Evolutionary conservation across 2,888 invertebrate species (phyloP).

Genomic region (Blera fallax): DNA sequence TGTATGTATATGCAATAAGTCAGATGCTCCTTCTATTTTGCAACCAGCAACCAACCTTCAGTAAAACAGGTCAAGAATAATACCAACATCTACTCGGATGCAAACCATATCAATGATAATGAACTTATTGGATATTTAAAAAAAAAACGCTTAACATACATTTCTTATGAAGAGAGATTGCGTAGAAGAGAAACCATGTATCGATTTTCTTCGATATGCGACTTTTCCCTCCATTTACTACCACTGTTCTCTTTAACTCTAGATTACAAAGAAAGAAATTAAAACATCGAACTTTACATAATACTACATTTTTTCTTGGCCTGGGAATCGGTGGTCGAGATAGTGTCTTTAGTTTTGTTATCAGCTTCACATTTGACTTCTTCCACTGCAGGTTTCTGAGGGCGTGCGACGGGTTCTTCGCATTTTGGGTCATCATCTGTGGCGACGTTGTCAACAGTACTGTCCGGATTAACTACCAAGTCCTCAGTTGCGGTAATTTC

Average conservation of each 20-base stretch:
- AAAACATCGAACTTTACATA: conserved; percentile 44
- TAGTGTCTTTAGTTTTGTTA: conserved; percentile 47
- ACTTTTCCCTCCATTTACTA: not conserved
- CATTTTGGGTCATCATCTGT: conserved; percentile 8
- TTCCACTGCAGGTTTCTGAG: conserved; percentile 40
- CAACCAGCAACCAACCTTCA: not conserved
- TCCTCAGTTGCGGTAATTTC: conserved; percentile 74
- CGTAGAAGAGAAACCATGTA: not conserved
- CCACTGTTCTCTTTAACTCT: conserved; percentile 14
- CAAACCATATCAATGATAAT: not conserved
- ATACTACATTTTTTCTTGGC: conserved; percentile 62
- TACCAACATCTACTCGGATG: no score
- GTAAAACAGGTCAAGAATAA: not conserved
- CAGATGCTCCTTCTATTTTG: not conserved
- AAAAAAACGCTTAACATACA: conserved; percentile 37
- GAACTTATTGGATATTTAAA: not conserved
- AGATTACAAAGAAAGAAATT: conserved; percentile 25
- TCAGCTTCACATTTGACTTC: conserved; percentile 14
- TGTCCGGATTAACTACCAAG: conserved; percentile 74
- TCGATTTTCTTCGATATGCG: conserved; percentile 14
- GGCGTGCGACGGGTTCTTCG: conserved; percentile 20
- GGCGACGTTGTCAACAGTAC: conserved; percentile 54
- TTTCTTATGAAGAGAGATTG: not conserved
- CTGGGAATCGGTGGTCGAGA: conserved; percentile 27
- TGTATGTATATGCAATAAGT: not conserved